Evolutionary conservation across 53 echinoderm and acorn worm species (phyloP), one percentile per base, ranked within the genome.

Genomic region (Henricia sp.): DNA sequence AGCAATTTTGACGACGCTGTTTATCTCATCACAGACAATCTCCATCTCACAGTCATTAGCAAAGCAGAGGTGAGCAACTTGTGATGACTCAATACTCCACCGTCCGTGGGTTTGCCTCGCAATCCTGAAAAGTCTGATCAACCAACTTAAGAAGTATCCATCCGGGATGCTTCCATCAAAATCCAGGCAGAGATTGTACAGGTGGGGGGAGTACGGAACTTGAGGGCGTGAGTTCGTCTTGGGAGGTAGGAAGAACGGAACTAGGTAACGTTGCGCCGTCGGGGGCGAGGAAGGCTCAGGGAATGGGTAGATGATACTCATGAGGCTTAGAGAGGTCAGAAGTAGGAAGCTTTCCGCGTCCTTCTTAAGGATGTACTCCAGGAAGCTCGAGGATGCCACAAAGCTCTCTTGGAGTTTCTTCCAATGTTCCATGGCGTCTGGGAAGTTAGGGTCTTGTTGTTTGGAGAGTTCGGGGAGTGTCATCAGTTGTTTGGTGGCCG

Each of bases 101-200:
- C 50, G 43, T 4, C 74, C 83, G 21, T 38, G 53, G 30, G 60
- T 88, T 28, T 68, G 34, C 35, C 16, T 11, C 16, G 72, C 55
- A 32, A 20, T 38, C 35, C 55, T 43, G 8, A 83, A 17, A 6
- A 89, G 26, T 53, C 50, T 43, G 0, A 74, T 23, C 83, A 74
- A 23, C 50, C 65, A 19, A 0, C 33, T 43, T 54, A 67, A 37
- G 63, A 89, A 89, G 41, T 67, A 63, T 2, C 83, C 89, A 50
- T 89, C 65, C 17, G 89, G 89, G n/a, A 89, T 64, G 65, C 72
- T 52, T 16, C 89, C 89, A 3, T 64, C 29, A 26, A 89, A 84
- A 17, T 89, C 89, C 26, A 89, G 25, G 41, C 83, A 89, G 5
- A 89, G 74, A 13, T 52, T 51, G 63, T 89, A 74, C n/a, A 72